Evolutionary conservation across 2,113 vertebrate genomes (phyloP), one percentile per base, ranked within the genome.

Genomic region (Ammodytes marinus): DNA sequence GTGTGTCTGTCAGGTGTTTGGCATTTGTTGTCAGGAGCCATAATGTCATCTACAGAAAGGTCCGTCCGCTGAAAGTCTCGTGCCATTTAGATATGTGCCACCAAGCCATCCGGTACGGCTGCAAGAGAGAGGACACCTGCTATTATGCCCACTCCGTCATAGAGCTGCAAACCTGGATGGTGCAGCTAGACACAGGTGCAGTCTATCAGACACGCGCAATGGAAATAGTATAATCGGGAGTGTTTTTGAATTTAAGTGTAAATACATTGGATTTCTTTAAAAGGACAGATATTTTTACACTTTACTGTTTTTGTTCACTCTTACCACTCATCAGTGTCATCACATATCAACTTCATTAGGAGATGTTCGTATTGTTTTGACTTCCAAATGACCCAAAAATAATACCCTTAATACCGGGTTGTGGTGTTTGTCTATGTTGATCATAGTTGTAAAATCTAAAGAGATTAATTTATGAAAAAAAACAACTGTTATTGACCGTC

Each of bases 91-190:
- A 97, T 0, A 88, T 99, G 87, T 99, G 98, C 94, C 95, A 94
- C 3, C 95, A 97, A 0, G 95, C 96, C 87, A 90, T 96, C 66
- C 95, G 96, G 8, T 96, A 96, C 0, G 95, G 96, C 86, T 99
- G 97, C 93, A 92, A 94, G 74, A 93, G 93, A 0, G 96, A 97
- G 79, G 95, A 97, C 90, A 92, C 86, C 89, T 99, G 98, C 90
- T 91, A 90, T 84, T 97, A 96, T 0, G 97, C 98, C 85, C 98
- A 99, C 80, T 99, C 97, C 4, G 90, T 96, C 85, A 96, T 99
- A 0, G 98, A 99, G 88, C 97, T 99, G 71, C 96, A 97, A 90
- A 96, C 96, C 88, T 99, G 98, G 98, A 94, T 94, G 83, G 93
- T 99, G 86, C 97, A 99, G 94, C 95, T 92, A 12, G 93, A 96